Evolutionary conservation across 1,140 invertebrate genomes (phyloP), one percentile per base, ranked within the genome.

Genomic region (Helicoverpa zea): DNA sequence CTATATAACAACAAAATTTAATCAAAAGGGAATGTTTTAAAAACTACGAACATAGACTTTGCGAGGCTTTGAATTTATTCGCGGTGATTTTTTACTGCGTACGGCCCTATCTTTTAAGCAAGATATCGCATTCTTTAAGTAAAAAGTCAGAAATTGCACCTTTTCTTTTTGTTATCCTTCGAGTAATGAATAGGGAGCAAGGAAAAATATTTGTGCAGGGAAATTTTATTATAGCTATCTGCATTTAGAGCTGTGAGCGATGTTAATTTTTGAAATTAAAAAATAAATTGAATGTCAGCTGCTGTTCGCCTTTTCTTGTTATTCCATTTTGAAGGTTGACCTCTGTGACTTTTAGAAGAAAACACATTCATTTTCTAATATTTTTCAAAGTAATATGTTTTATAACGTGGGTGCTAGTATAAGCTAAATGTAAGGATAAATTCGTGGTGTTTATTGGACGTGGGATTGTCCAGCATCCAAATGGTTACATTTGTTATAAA

Each of bases 1-100:
- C 61, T 77, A n/a, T n/a, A n/a, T n/a, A 52, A 66, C 75, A 77
- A 77, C 75, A 77, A 66, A 64, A 66, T 77, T 77, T 77, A 77
- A 77, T 77, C 75, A 77, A 75, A 77, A 43, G 75, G 52, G 61
- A 77, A 54, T 77, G 75, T 77, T 77, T 77, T 77, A 51, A 64
- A 77, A 77, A 77, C 75, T 77, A 64, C 59, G 14, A 51, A 49
- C 56, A 75, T 78, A 66, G 75, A 78, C 63, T 29, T n/a, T 23
- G 30, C 9, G 35, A 11, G n/a, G 52, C 49, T 75, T 75, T 63
- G 58, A 75, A 75, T 75, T 23, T 75, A 64, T 54, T 78, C 16
- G 75, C 14, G 49, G 75, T 54, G 23, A 66, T 78, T 66, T 64
- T 78, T 66, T 78, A 66, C 16, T 75, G 56, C 72, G 29, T 58